Evolutionary conservation across 2,888 invertebrate genomes (phyloP), one percentile per base, ranked within the genome.

Genomic region (Ichneumoninae sp.): DNA sequence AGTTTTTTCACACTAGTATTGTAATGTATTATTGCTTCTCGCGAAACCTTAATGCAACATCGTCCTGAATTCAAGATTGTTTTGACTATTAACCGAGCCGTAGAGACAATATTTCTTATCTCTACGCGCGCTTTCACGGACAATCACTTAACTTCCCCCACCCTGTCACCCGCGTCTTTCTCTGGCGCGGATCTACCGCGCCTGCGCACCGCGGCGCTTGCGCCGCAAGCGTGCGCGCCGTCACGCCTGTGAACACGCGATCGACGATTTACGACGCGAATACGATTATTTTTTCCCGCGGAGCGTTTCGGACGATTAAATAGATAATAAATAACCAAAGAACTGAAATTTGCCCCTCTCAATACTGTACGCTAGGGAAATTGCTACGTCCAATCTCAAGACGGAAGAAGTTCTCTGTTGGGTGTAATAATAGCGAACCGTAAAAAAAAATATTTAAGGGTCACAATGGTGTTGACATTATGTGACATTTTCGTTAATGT

Each of bases 401-500:
- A 16, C 60, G 10, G 10, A 60, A 30, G 6, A 60, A 60, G 0
- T 26, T 30, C 60, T 60, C 60, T 60, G 22, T 30, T 60, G 68
- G 10, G 68, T 30, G 50, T 50, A 50, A 10, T 69, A 19, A 3
- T 13, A n/a, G 22, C 16, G 36, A n/a, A 33, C 70, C 33, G 62
- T 6, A 47, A 47, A 62, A 60, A 71, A 62, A 47, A 40, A 66
- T 7, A 62, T 65, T 54, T 6, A 13, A 5, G 1, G 47, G 44
- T n/a, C n/a, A 22, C 33, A 44, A 71, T 60, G 44, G 60, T 26
- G 88, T 87, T 91, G 93, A 93, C 93, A 92, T 92, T 93, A 90
- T 90, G 89, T 92, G 93, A 93, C 93, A 92, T 93, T 93, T 93
- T 89, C 89, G 91, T 92, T 62, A 92, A 93, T 92, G 92, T 91